These are phyloP conservation scores for Aegithalos caudatus DNA, from an alignment of 2,113 vertebrate species.

Conservation along the genomic window DNA sequence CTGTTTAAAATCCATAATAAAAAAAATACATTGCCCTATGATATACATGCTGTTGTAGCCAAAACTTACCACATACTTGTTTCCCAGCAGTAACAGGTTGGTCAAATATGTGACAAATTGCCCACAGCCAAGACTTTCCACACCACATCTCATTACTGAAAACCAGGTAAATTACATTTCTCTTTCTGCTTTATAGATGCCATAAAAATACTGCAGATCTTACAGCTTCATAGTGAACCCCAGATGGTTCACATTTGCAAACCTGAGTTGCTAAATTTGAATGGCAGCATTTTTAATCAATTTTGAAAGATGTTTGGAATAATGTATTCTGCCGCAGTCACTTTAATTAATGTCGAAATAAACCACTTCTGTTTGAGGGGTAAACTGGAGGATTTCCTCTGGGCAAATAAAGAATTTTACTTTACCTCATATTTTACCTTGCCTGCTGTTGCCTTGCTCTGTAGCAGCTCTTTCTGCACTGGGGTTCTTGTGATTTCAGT, in stretches of 20 bases:
- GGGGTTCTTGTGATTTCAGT: neutral
- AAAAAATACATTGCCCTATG: neutral
- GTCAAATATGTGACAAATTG: neutral
- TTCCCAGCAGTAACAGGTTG: neutral
- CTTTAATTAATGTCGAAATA: neutral
- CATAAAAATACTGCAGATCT: neutral
- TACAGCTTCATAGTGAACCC: neutral
- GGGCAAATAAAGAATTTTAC: neutral
- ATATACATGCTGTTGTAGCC: neutral
- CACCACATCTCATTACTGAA: neutral
- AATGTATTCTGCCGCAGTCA: neutral
- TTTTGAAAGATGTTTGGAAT: neutral
- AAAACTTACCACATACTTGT: neutral
- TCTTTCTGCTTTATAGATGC: neutral
- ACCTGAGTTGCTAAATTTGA: neutral
- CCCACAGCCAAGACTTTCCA: neutral
- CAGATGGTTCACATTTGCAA: neutral
- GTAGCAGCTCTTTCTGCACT: neutral
- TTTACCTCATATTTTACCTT: neutral
- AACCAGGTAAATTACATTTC: neutral
- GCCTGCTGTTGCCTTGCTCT: neutral
- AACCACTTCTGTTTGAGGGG: neutral
- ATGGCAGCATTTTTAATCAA: neutral
- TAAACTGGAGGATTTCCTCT: neutral
- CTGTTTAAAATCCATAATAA: neutral